A percentile compares a stretch with the other conserved stretches of the same genome.
Conservation (phyloP, 2,113 vertebrate species). For the Dasyornis broadbenti region DNA sequence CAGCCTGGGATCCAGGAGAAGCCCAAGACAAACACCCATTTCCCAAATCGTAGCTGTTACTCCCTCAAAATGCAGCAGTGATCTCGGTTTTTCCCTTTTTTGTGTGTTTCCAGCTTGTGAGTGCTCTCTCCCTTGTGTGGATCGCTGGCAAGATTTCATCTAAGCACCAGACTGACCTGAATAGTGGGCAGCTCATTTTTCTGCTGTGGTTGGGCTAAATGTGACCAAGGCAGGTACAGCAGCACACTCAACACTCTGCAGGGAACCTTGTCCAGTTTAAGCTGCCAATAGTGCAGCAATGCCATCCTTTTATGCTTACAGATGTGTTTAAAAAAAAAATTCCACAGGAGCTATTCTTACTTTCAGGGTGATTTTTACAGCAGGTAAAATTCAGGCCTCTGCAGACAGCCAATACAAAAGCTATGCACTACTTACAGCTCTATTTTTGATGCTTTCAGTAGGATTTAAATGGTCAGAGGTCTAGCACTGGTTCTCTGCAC, state of each 20-base stretch:
- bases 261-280: neutral
- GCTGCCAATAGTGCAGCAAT: neutral
- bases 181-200: neutral
- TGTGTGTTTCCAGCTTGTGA: neutral
- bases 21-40: neutral
- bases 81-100: neutral
- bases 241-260: neutral
- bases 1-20: neutral
- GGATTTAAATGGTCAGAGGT: neutral
- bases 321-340: neutral
- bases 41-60: neutral
- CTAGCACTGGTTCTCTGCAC: neutral
- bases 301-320: neutral
- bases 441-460: neutral
- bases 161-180: neutral
- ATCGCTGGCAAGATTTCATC: neutral
- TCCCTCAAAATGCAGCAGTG: neutral
- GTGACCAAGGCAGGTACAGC: neutral
- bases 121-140: neutral
- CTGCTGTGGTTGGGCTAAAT: neutral
- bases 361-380: slow-evolving; percentile 1
- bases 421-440: neutral
- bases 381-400: neutral
- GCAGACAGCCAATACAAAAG: neutral
- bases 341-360: neutral